Percentiles rank a stretch among this genome's conserved stretches.
These are phyloP conservation scores for Percopsis transmontana DNA, from an alignment of 2,113 vertebrate genomes.

Conservation along the genomic window DNA sequence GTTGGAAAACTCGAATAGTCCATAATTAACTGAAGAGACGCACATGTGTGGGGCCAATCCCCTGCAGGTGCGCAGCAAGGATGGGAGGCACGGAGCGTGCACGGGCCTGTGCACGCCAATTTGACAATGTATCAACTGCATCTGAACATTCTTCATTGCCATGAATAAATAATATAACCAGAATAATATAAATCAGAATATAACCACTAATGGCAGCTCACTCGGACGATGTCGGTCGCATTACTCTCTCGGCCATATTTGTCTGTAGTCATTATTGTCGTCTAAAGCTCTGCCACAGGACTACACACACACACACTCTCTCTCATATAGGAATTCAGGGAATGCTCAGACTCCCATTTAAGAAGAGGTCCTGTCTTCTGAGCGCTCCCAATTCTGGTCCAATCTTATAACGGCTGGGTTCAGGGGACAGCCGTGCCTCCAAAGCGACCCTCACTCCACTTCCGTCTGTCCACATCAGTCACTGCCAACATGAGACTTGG, in stretches of 20 bases:
- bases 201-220: slow-evolving; percentile 6
- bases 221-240: slow-evolving; percentile 16
- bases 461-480: slow-evolving; percentile 47
- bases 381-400: slow-evolving; percentile 36
- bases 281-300: not conserved
- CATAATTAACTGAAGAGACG: too few relatives aligned
- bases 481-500: slow-evolving; percentile 45
- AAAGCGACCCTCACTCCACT: slow-evolving; percentile 34
- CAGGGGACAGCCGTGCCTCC: slow-evolving; percentile 17
- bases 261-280: slow-evolving; percentile 36
- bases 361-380: slow-evolving; percentile 22
- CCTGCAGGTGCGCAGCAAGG: too few relatives aligned
- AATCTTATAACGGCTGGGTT: slow-evolving; percentile 32
- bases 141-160: too few relatives aligned
- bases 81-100: too few relatives aligned
- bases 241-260: slow-evolving; percentile 6
- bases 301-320: not conserved
- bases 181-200: too few relatives aligned
- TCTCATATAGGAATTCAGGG: not conserved
- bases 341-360: slow-evolving; percentile 14
- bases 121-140: too few relatives aligned
- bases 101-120: too few relatives aligned
- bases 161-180: too few relatives aligned
- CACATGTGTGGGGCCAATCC: too few relatives aligned
- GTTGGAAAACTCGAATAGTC: too few relatives aligned